Evolutionary conservation across 2,888 invertebrate genomes (phyloP).

Genomic region (Hypselothyrea guttata): DNA sequence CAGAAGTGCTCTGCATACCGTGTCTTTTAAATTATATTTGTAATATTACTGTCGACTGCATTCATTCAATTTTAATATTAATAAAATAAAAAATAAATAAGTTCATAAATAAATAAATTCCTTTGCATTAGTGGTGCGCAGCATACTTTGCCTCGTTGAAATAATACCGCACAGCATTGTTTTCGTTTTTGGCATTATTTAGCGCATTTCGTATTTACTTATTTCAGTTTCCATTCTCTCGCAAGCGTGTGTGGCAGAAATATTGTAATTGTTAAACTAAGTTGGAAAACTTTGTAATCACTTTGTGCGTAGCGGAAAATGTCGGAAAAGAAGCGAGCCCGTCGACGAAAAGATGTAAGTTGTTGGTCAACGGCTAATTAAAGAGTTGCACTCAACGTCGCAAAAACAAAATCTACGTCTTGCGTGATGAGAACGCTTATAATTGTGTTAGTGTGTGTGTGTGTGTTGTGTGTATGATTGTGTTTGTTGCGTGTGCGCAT

Average conservation of each 20-base stretch:
- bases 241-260: constrained; percentile 59
- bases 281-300: constrained; percentile 20
- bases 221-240: constrained; percentile 22
- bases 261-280: constrained; percentile 41
- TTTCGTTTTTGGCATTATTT: constrained; percentile 32
- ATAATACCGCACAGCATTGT: too few relatives aligned
- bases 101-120: not conserved
- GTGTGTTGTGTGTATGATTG: too few relatives aligned
- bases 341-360: constrained; percentile 82
- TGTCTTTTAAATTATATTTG: not conserved
- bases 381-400: constrained; percentile 9
- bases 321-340: constrained; percentile 81
- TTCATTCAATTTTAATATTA: too few relatives aligned
- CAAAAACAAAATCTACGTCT: constrained; percentile 34
- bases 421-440: constrained; percentile 16
- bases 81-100: not conserved
- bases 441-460: constrained; percentile 8
- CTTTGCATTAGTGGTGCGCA: not conserved
- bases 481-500: constrained; percentile 4
- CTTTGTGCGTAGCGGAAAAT: constrained; percentile 54
- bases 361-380: not conserved
- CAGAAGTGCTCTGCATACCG: too few relatives aligned
- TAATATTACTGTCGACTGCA: too few relatives aligned
- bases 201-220: constrained; percentile 25
- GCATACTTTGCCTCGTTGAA: too few relatives aligned